Conservation (phyloP, 2,888 invertebrate genomes). For the Drosophila silvestris region DNA sequence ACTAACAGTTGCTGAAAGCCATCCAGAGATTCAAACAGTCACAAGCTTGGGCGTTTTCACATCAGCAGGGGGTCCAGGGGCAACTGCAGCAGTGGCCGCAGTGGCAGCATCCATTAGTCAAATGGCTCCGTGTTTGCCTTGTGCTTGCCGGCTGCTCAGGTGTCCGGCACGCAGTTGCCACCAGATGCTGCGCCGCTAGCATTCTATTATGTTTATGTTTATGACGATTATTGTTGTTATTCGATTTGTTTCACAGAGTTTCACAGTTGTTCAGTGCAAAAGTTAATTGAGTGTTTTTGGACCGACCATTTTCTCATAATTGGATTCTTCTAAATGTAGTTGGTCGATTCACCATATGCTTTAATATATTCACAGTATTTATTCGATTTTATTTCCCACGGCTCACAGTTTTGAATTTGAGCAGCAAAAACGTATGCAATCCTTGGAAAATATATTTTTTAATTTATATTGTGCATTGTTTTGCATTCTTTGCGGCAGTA, state of each 20-base stretch:
- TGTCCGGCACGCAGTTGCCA: conserved; percentile 35
- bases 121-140: conserved; percentile 62
- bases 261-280: conserved; percentile 49
- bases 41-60: conserved; percentile 14
- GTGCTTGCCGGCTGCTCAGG: conserved; percentile 37
- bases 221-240: conserved; percentile 75
- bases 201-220: conserved; percentile 61
- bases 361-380: background rate
- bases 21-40: conserved; percentile 43
- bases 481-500: background rate
- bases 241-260: conserved; percentile 49
- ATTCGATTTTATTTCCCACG: background rate
- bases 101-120: conserved; percentile 69
- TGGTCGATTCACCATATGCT: background rate
- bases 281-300: conserved; percentile 74
- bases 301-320: conserved; percentile 56
- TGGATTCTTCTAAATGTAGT: conserved; percentile 57
- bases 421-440: conserved; percentile 28
- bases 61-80: conserved; percentile 14
- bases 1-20: conserved; percentile 68
- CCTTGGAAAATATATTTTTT: background rate
- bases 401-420: background rate
- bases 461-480: background rate
- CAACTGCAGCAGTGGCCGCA: conserved; percentile 30
- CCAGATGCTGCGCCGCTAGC: conserved; percentile 13